Evolutionary conservation across 2,888 invertebrate species (phyloP).

Genomic region (Metellina segmentata): DNA sequence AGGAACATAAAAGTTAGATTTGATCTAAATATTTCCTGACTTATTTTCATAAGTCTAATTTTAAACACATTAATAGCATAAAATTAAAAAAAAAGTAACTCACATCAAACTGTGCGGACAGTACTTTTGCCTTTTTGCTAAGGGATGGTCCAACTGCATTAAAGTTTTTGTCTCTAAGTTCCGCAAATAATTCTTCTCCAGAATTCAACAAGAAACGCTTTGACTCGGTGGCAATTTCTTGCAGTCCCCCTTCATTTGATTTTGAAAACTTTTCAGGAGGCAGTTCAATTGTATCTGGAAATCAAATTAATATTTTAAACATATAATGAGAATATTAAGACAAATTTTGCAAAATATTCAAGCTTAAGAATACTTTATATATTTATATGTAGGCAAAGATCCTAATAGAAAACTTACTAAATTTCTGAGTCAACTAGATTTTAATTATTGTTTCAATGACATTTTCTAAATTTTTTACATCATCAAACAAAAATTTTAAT

Average conservation of each 20-base stretch:
- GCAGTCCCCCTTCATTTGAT: slow-evolving; percentile 79
- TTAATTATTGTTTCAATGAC: too few species aligned
- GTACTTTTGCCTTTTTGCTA: slow-evolving; percentile 91
- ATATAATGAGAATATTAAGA: not conserved
- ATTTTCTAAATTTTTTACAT: too few species aligned
- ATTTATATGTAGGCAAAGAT: not conserved
- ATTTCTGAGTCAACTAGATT: not conserved
- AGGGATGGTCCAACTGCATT: slow-evolving; percentile 93
- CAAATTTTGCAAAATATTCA: not conserved
- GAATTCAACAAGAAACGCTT: slow-evolving; percentile 92
- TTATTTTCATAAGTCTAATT: not conserved
- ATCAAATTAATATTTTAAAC: slow-evolving; percentile 53
- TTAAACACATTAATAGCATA: not conserved
- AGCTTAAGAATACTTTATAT: not conserved
- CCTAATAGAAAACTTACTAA: not conserved
- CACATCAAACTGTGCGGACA: slow-evolving; percentile 88
- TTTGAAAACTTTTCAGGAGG: slow-evolving; percentile 90
- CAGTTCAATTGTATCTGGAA: slow-evolving; percentile 87
- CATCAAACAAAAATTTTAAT: too few species aligned
- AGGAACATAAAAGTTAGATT: too few species aligned
- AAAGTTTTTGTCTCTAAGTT: slow-evolving; percentile 95
- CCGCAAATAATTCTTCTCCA: slow-evolving; percentile 91
- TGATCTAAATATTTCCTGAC: too few species aligned
- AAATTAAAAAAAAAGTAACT: slow-evolving; percentile 73
- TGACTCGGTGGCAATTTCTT: slow-evolving; percentile 85